Conservation (phyloP, 1,140 invertebrate species). For the Pseudomyrmex cubaensis region DNA sequence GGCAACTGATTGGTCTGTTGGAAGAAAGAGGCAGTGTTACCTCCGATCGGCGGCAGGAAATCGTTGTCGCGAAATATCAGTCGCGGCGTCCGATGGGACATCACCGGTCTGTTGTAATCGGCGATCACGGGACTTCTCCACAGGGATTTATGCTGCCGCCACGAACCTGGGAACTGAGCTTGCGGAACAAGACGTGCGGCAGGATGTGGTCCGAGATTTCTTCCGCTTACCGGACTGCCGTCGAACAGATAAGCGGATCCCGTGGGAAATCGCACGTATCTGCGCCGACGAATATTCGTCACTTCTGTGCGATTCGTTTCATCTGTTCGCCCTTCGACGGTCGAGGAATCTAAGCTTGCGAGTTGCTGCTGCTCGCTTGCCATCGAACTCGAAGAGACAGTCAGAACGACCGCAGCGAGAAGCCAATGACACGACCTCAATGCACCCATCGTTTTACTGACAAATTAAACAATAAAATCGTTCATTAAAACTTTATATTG, state of each 20-base stretch:
- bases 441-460: slow-evolving; percentile 77
- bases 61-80: slow-evolving; percentile 85
- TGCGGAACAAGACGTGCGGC: slow-evolving; percentile 69
- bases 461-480: slow-evolving; percentile 24
- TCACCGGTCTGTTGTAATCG: slow-evolving; percentile 81
- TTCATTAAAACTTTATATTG: no score
- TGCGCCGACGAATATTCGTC: slow-evolving; percentile 66
- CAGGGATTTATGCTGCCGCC: slow-evolving; percentile 81
- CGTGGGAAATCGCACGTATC: slow-evolving; percentile 76
- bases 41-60: slow-evolving; percentile 75
- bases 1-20: slow-evolving; percentile 81
- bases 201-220: slow-evolving; percentile 72
- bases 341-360: slow-evolving; percentile 4
- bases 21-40: slow-evolving; percentile 79
- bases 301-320: slow-evolving; percentile 53
- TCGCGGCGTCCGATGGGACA: slow-evolving; percentile 85
- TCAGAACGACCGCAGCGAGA: slow-evolving; percentile 76
- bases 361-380: slow-evolving; percentile 6
- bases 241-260: slow-evolving; percentile 74
- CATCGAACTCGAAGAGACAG: slow-evolving; percentile 60
- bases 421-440: slow-evolving; percentile 78
- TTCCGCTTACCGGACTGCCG: slow-evolving; percentile 60
- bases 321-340: not conserved
- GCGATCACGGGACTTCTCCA: slow-evolving; percentile 75
- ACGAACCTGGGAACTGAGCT: slow-evolving; percentile 68